Evolutionary conservation across 2,888 invertebrate species (phyloP).

Genomic region (Diarsia dahlii): DNA sequence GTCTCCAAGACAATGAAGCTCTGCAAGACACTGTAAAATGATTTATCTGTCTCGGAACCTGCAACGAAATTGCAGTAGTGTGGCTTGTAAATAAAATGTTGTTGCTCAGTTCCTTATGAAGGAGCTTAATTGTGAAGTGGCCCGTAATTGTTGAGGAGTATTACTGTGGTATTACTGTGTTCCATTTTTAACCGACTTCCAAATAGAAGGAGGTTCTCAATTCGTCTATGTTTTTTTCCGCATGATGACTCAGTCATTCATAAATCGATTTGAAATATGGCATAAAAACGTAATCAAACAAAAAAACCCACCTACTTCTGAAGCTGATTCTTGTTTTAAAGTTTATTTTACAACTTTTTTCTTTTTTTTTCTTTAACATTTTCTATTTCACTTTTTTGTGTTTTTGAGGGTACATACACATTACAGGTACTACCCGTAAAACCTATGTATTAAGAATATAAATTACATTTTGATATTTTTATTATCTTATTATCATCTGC

Average conservation of each 20-base stretch:
- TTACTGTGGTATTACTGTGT: background rate
- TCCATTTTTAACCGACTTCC: background rate
- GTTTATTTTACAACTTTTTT: too few relatives aligned
- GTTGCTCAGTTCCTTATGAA: slow-evolving; percentile 8
- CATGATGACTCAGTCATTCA: too few relatives aligned
- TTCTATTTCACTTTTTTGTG: too few relatives aligned
- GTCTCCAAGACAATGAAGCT: background rate
- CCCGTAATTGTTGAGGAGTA: background rate
- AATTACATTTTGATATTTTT: background rate
- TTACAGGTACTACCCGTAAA: background rate
- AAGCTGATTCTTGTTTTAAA: too few relatives aligned
- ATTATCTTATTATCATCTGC: too few relatives aligned
- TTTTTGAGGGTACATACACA: background rate
- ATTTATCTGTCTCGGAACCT: slow-evolving; percentile 13
- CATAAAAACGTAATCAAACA: too few relatives aligned
- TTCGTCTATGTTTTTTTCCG: too few relatives aligned
- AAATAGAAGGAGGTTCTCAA: too few relatives aligned
- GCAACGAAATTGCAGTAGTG: slow-evolving; percentile 18
- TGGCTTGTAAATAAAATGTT: slow-evolving; percentile 8
- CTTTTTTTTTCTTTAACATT: too few relatives aligned
- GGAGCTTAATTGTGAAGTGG: background rate
- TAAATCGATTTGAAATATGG: too few relatives aligned
- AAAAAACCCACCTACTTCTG: too few relatives aligned
- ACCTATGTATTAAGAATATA: background rate
- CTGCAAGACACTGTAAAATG: background rate